Evolutionary conservation across 2,888 invertebrate species (phyloP), one percentile per base, ranked within the genome.

Genomic region (Argyra leucocephala): DNA sequence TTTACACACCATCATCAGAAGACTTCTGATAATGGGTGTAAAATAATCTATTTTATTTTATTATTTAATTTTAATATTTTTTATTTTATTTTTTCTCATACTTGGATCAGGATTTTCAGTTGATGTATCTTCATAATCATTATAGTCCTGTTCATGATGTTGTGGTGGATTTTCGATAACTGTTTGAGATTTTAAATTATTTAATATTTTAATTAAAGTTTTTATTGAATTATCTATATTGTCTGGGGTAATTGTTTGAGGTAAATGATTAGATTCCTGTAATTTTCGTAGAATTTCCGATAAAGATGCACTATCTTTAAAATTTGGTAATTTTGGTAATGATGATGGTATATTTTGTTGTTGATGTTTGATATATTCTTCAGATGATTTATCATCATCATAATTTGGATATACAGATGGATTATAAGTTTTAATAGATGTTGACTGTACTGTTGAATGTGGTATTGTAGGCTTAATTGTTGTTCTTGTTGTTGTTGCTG

Each of bases 221-320:
- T 84, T 85, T 68, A 92, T 88, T 62, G 90, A 91, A 67, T 88
- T 86, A 71, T 90, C 89, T 61, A 91, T 86, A 72, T 91, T 91
- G 70, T 89, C 88, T 64, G 86, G 84, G 5, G 88, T 90, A 26
- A 91, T 82, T 10, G 86, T 87, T 70, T 88, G 87, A 0, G 91
- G 91, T 70, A 92, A 80, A 61, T 88, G 86, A 77, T 90, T 89
- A 71, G 87, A 86, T 22, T 88, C 81, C 76, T 90, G 90, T 31
- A 91, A 80, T 66, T 89, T 87, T 74, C 87, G 87, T 57, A 90
- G 74, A 68, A 91, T 84, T 69, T 87, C 83, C 1, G 82, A 80
- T 57, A 86, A 73, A n/a, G 80, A 80, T 67, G 74, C 73, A 2
- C 77, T 72, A n/a, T 76, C 75, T 59, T 73, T 74, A 62, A 80